Conservation (phyloP, 2,113 vertebrate genomes). For the Poecile atricapillus region DNA sequence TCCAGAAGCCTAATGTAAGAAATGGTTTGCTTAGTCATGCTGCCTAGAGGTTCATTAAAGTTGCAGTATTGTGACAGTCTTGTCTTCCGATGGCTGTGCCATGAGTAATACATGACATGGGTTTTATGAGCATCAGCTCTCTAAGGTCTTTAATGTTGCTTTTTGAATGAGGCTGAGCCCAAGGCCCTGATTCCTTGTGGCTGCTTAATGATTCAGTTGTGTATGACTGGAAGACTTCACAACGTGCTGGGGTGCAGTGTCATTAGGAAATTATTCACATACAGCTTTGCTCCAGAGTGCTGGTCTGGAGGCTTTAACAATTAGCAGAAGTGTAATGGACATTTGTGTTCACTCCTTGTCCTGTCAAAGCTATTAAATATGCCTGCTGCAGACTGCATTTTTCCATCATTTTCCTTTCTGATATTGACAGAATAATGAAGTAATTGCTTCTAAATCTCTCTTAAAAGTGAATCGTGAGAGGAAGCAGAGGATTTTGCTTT, state of each 20-base stretch:
- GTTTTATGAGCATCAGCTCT: background rate
- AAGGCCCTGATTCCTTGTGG: background rate
- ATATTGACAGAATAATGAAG: background rate
- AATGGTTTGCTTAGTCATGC: slow-evolving; percentile 19
- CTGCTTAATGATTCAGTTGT: background rate
- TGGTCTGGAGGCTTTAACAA: background rate
- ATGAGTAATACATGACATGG: background rate
- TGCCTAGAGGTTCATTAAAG: background rate
- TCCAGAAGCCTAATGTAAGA: background rate
- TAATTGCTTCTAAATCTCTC: background rate
- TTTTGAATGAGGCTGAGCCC: background rate
- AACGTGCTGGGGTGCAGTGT: background rate
- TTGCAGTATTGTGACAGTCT: background rate
- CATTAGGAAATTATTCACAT: background rate
- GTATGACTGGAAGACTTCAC: background rate
- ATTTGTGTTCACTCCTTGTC: background rate
- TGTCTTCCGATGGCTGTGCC: background rate
- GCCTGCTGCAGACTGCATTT: background rate
- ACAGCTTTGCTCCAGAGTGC: background rate
- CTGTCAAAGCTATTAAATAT: background rate
- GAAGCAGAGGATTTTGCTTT: slow-evolving; percentile 4
- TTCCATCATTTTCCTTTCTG: background rate
- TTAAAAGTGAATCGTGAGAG: background rate
- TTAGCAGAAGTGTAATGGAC: background rate
- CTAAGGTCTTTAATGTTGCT: background rate